Conservation (phyloP, 2,113 vertebrate genomes). For the Grammomys surdaster region DNA sequence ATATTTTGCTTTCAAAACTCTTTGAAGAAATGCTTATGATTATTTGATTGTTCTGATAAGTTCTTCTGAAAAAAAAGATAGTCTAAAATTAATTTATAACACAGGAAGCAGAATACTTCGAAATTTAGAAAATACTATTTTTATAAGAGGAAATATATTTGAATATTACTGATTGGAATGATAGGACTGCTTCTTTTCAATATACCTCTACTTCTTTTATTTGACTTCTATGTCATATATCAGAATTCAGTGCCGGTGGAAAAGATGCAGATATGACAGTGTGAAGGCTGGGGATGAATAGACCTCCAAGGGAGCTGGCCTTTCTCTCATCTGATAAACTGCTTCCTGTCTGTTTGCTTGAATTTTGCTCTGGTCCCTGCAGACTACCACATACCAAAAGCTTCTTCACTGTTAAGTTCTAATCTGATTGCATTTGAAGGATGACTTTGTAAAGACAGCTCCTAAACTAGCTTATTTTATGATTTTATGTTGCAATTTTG, state of each 20-base stretch:
- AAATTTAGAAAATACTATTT: slow-evolving; percentile 54
- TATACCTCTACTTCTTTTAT: slow-evolving; percentile 66
- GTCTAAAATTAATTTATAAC: not conserved
- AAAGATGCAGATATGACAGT: slow-evolving; percentile 79
- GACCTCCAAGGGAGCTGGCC: slow-evolving; percentile 81
- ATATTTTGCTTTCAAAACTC: slow-evolving; percentile 62
- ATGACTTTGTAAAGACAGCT: slow-evolving; percentile 59
- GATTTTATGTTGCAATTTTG: slow-evolving; percentile 17
- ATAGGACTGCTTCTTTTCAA: slow-evolving; percentile 39
- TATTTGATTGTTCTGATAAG: slow-evolving; percentile 54
- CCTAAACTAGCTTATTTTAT: not conserved
- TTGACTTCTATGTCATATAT: slow-evolving; percentile 67
- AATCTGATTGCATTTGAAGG: slow-evolving; percentile 54
- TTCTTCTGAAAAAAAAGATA: not conserved
- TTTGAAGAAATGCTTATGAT: slow-evolving; percentile 25
- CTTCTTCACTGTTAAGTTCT: slow-evolving; percentile 58
- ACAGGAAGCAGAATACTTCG: slow-evolving; percentile 41
- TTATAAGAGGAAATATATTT: slow-evolving; percentile 66
- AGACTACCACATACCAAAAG: slow-evolving; percentile 75
- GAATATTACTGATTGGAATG: not conserved
- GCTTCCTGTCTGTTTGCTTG: not conserved
- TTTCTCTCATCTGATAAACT: slow-evolving; percentile 87
- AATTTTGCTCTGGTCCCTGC: not conserved
- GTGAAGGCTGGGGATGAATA: slow-evolving; percentile 80
- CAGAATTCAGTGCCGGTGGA: slow-evolving; percentile 63